Evolutionary conservation across 2,888 invertebrate species (phyloP), one percentile per base, ranked within the genome.

Genomic region (Ophion costatus): DNA sequence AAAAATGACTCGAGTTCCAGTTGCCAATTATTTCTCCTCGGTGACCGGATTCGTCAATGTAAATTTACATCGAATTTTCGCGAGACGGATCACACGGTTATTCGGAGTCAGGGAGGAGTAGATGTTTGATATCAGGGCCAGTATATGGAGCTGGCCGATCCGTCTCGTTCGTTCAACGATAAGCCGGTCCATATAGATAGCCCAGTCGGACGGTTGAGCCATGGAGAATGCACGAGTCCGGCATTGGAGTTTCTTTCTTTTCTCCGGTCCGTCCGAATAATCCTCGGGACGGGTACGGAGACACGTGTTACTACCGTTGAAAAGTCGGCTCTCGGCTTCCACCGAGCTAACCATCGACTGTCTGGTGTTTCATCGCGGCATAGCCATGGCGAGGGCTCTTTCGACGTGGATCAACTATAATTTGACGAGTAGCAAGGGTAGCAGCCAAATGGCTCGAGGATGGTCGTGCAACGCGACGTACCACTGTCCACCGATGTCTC

Each of bases 341-440:
- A 33, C 14, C 63, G 7, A 3, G 24, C 45, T 71, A 42, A 20
- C 59, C 33, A 51, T 63, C 66, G 59, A 38, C 67, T 33, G n/a
- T 20, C 9, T 51, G 59, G 59, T 24, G 64, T n/a, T n/a, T 38
- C 22, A 67, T 9, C 67, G 42, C 24, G 71, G 59, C 67, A 66
- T n/a, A 38, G 42, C 14, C 45, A 45, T 3, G 45, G 14, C 20
- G 33, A 51, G 63, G 24, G 38, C 38, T 67, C 78, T 78, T 61
- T 78, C 82, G 74, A 82, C 78, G 69, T 69, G 82, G 82, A 82
- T 82, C 78, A 82, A 82, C 82, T 51, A 56, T 82, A 82, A 82
- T 82, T 82, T 82, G 82, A 79, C 82, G 69, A 79, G 78, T 67
- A 64, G 74, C 74, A 74, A 69, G 67, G 63, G 56, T 56, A 51